Evolutionary conservation across 1,140 invertebrate genomes (phyloP).

Genomic region (Heliconius melpomene): DNA sequence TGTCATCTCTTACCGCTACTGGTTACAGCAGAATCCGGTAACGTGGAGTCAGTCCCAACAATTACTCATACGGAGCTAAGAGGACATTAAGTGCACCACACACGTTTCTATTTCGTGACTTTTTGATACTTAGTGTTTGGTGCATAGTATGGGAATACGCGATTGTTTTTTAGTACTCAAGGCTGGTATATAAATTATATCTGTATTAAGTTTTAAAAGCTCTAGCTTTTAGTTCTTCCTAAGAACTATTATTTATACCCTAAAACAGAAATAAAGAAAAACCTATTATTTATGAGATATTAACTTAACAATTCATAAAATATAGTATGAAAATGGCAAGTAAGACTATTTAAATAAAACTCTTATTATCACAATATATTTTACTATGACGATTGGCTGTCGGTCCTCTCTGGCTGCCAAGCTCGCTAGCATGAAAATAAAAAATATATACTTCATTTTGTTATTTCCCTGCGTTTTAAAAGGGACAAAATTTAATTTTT

Average conservation of each 20-base stretch:
- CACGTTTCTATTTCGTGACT: slow-evolving; percentile 75
- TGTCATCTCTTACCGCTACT: slow-evolving; percentile 44
- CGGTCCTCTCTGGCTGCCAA: too few relatives aligned
- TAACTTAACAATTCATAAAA: not conserved
- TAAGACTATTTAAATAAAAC: too few relatives aligned
- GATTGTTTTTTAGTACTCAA: slow-evolving; percentile 8
- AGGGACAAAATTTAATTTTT: too few relatives aligned
- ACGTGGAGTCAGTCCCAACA: slow-evolving; percentile 49
- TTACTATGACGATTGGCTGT: too few relatives aligned
- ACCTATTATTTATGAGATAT: not conserved
- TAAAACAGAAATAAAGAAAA: too few relatives aligned
- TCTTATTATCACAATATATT: too few relatives aligned
- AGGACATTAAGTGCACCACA: slow-evolving; percentile 65
- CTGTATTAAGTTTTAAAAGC: not conserved
- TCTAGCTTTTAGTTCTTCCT: too few relatives aligned
- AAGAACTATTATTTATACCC: too few relatives aligned
- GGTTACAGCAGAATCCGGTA: slow-evolving; percentile 39
- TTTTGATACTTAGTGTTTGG: slow-evolving; percentile 47
- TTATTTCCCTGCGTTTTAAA: too few relatives aligned
- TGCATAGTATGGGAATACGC: slow-evolving; percentile 34
- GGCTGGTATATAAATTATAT: not conserved
- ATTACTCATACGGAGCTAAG: slow-evolving; percentile 63
- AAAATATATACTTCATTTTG: too few relatives aligned
- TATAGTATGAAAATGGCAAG: too few relatives aligned
- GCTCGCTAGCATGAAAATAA: too few relatives aligned